These are phyloP conservation scores for Lordiphosa stackelbergi DNA, from an alignment of 1,140 invertebrate genomes.

Conservation along the genomic window DNA sequence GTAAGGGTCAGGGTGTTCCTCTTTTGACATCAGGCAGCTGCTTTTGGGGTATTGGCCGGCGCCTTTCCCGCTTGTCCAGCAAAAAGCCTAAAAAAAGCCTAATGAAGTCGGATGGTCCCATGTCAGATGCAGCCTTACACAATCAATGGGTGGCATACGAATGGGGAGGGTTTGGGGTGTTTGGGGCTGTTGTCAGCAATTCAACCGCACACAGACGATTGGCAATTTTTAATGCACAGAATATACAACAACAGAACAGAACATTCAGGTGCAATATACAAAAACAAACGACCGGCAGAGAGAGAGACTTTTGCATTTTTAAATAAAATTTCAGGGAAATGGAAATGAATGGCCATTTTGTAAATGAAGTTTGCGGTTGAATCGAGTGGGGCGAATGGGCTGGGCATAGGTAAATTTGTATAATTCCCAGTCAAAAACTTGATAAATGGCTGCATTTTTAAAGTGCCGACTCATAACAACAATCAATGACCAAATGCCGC, in stretches of 20 bases:
- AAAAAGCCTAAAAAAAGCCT: constrained; percentile 32
- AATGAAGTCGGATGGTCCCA: constrained; percentile 33
- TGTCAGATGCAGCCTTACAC: constrained; percentile 17
- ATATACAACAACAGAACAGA: constrained; percentile 11
- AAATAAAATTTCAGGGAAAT: constrained; percentile 16
- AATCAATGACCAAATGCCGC: constrained; percentile 6
- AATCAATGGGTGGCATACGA: constrained; percentile 3
- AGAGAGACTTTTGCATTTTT: constrained; percentile 17
- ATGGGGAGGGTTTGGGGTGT: not conserved
- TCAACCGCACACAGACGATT: constrained; percentile 46
- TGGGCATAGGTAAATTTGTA: not conserved
- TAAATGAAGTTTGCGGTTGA: constrained; percentile 10
- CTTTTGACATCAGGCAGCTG: constrained; percentile 3
- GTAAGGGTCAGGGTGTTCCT: not conserved
- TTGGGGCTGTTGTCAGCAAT: constrained; percentile 30
- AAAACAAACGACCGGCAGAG: constrained; percentile 13
- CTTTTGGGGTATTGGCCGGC: constrained; percentile 3
- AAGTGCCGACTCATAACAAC: constrained; percentile 3
- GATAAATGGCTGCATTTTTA: constrained; percentile 18
- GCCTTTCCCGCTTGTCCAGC: constrained; percentile 6
- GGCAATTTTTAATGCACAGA: constrained; percentile 31
- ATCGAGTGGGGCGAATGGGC: too few relatives aligned
- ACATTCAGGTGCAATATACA: constrained; percentile 42
- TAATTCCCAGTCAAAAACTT: constrained; percentile 4
- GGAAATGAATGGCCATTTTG: constrained; percentile 16